Conservation (phyloP, 2,797 vertebrate genomes). For the Sphenopsis melanotis region DNA sequence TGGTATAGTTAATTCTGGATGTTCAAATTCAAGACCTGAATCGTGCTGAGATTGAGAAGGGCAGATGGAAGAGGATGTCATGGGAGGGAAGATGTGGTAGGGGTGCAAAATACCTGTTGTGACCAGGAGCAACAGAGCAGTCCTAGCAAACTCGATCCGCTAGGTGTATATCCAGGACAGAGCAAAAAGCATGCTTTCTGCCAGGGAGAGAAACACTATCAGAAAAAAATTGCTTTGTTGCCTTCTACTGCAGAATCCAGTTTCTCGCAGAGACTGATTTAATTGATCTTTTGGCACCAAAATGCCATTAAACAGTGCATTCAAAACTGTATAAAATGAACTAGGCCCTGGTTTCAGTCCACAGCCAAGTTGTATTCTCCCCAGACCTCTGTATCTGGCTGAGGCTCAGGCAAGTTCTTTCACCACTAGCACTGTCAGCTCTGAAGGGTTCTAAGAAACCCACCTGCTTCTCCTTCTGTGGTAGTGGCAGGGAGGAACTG, state of each 20-base stretch:
- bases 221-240: background rate
- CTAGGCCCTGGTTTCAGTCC: background rate
- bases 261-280: background rate
- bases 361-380: background rate
- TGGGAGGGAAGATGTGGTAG: background rate
- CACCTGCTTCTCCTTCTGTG: background rate
- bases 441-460: background rate
- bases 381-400: background rate
- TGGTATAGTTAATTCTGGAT: background rate
- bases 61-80: background rate
- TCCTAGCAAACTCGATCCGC: rapidly evolving
- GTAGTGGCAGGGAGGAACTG: background rate
- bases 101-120: background rate
- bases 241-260: background rate
- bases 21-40: background rate
- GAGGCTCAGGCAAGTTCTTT: background rate
- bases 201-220: background rate
- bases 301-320: background rate
- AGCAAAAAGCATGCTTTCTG: background rate
- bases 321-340: background rate
- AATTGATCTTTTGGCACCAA: background rate
- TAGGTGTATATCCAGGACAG: background rate
- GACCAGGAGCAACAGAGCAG: background rate
- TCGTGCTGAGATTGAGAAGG: rapidly evolving
- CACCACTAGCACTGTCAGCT: background rate